Percentiles rank a stretch among this genome's conserved stretches.
Evolutionary conservation across 2,888 invertebrate genomes (phyloP).

Genomic region (Pherbina coryleti): DNA sequence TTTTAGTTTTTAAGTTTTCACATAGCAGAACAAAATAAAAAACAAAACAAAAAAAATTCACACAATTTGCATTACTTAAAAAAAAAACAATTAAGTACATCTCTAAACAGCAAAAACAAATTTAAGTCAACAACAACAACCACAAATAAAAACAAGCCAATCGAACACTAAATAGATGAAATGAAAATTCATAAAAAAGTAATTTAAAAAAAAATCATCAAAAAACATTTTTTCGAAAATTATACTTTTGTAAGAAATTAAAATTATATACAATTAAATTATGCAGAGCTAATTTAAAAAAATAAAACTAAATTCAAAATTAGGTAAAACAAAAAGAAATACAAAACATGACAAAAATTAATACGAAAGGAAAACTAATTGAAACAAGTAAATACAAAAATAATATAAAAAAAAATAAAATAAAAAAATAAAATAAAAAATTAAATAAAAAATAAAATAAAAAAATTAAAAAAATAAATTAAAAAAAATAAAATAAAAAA

Average conservation of each 20-base stretch:
- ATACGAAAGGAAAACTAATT: background rate
- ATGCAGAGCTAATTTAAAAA: background rate
- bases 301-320: background rate
- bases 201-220: background rate
- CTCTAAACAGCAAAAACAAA: background rate
- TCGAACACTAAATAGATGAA: background rate
- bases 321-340: background rate
- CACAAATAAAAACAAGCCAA: background rate
- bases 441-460: background rate
- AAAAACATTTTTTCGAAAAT: background rate
- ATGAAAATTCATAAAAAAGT: background rate
- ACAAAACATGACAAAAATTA: background rate
- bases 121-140: constrained; percentile 1
- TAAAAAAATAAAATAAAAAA: too few relatives aligned
- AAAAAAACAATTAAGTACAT: background rate
- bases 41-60: constrained; percentile 5
- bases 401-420: background rate
- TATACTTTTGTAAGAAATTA: constrained; percentile 7
- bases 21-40: constrained; percentile 22
- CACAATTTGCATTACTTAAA: background rate
- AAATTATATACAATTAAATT: background rate
- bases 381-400: background rate
- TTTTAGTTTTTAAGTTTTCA: constrained; percentile 52
- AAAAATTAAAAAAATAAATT: background rate
- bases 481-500: too few relatives aligned